Conservation (phyloP, 2,888 invertebrate species). For the Ormyrus nitidulus region DNA sequence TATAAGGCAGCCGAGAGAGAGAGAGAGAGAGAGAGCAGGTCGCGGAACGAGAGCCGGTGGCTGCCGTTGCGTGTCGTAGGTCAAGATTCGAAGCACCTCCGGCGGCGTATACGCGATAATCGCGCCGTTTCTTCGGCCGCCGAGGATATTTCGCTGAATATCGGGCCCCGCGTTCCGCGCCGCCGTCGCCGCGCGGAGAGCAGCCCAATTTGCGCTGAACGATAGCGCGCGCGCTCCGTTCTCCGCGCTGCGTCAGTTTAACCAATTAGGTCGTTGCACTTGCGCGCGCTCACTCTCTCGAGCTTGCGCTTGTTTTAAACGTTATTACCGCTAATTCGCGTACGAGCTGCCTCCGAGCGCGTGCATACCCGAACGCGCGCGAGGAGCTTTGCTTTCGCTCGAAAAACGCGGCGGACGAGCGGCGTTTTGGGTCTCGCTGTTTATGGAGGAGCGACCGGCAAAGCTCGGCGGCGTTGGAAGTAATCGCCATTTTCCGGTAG, state of each 20-base stretch:
- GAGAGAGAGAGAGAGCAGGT: slow-evolving; percentile 6
- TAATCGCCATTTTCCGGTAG: slow-evolving; percentile 20
- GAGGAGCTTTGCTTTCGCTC: neutral
- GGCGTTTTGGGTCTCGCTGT: slow-evolving; percentile 3
- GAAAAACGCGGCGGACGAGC: neutral
- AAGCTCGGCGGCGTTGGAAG: neutral
- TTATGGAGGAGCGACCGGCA: neutral
- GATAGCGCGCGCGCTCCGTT: neutral
- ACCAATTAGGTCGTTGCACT: slow-evolving; percentile 50
- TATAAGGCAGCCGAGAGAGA: slow-evolving; percentile 12
- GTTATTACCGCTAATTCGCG: slow-evolving; percentile 27
- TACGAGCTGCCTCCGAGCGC: too few relatives aligned
- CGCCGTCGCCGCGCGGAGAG: too few relatives aligned
- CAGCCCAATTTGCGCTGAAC: too few relatives aligned
- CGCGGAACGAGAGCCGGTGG: neutral
- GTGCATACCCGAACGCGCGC: neutral
- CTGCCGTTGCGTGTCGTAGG: slow-evolving; percentile 29
- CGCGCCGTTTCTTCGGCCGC: neutral
- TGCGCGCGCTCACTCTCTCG: neutral
- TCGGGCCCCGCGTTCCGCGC: neutral
- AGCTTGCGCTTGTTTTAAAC: neutral
- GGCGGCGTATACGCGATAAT: neutral
- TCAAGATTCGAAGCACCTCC: slow-evolving; percentile 29
- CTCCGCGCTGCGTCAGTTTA: neutral
- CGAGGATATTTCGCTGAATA: neutral